Evolutionary conservation across 2,888 invertebrate species (phyloP), one percentile per base, ranked within the genome.

Genomic region (Azorinus chamasolen): DNA sequence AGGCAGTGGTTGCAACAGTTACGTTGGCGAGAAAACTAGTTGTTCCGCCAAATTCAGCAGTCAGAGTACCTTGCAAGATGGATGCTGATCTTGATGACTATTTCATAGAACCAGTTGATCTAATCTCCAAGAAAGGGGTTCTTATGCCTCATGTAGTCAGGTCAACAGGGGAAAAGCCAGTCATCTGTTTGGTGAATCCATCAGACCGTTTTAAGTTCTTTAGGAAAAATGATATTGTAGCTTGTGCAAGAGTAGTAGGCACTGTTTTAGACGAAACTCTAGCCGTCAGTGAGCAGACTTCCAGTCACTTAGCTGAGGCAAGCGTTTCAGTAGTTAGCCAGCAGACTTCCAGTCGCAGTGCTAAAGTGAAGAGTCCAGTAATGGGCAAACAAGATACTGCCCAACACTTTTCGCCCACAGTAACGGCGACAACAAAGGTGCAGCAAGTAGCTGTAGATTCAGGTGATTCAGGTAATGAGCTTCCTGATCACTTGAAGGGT

Each of bases 41-140:
- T 20, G 50, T 70, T n/a, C 70, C 70, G 1, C 70, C 70, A 27
- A 66, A 66, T 41, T 58, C 58, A 14, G 58, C 58, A 4, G 54
- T 50, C 3, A 18, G 54, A 2, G 27, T 65, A 8, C 4, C 12
- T 16, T 54, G 65, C 32, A 65, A 54, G 37, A 24, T 55, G 55
- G 46, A 45, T 55, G 20, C 24, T 5, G 8, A 27, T 3, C 43
- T 55, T 14, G 55, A 22, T 25, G 32, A 65, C 27, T 65, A 65
- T 20, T 39, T n/a, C n/a, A 25, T 65, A 8, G 53, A 63, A 46
- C 63, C 63, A 14, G 53, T 20, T 12, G 32, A 62, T 12, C n/a
- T 55, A 2, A 20, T 20, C 14, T 18, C 20, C 5, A 55, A 55
- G 8, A 37, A 39, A 16, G 16, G 22, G 16, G 20, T 55, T 8